A percentile compares a stretch with the other conserved stretches of the same genome.
Evolutionary conservation across 2,797 vertebrate species (phyloP).

Genomic region (Setipinna tenuifilis): DNA sequence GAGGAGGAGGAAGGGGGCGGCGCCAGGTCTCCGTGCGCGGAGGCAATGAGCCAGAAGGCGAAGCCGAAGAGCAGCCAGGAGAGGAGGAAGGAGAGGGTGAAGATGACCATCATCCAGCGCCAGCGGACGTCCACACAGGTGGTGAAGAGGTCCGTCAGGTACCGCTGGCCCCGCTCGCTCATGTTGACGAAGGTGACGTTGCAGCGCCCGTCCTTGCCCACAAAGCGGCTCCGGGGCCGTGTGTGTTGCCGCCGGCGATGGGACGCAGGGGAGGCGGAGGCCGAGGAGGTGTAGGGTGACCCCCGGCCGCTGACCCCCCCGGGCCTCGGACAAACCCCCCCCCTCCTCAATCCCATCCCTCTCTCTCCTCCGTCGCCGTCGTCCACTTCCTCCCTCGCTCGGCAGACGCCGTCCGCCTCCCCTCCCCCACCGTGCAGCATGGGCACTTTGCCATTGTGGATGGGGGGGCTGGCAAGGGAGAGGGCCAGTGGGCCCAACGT

Average conservation of each 20-base stretch:
- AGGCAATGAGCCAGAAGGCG: constrained; percentile 90
- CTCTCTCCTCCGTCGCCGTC: constrained; percentile 62
- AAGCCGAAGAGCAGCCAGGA: constrained; percentile 94
- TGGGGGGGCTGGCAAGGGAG: constrained; percentile 62
- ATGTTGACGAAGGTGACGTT: constrained; percentile 89
- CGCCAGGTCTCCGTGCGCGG: constrained; percentile 75
- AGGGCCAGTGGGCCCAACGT: constrained; percentile 58
- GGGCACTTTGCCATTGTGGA: constrained; percentile 70
- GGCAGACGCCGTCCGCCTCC: constrained; percentile 56
- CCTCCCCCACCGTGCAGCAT: constrained; percentile 65
- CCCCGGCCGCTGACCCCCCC: constrained; percentile 60
- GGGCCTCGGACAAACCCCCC: constrained; percentile 60
- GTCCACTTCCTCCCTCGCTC: constrained; percentile 39
- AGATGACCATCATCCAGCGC: constrained; percentile 94
- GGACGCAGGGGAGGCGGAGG: constrained; percentile 58
- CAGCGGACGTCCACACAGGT: constrained; percentile 94
- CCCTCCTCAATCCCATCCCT: constrained; percentile 45
- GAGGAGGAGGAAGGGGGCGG: constrained; percentile 57
- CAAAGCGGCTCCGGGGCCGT: constrained; percentile 78
- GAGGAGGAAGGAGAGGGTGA: constrained; percentile 90
- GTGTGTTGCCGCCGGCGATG: constrained; percentile 63
- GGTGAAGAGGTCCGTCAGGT: constrained; percentile 91
- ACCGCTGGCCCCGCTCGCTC: constrained; percentile 89
- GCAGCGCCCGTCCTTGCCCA: constrained; percentile 83
- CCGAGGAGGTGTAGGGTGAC: constrained; percentile 59